Evolutionary conservation across 2,113 vertebrate genomes (phyloP), one percentile per base, ranked within the genome.

Genomic region (Cyphomyrus discorhynchus): DNA sequence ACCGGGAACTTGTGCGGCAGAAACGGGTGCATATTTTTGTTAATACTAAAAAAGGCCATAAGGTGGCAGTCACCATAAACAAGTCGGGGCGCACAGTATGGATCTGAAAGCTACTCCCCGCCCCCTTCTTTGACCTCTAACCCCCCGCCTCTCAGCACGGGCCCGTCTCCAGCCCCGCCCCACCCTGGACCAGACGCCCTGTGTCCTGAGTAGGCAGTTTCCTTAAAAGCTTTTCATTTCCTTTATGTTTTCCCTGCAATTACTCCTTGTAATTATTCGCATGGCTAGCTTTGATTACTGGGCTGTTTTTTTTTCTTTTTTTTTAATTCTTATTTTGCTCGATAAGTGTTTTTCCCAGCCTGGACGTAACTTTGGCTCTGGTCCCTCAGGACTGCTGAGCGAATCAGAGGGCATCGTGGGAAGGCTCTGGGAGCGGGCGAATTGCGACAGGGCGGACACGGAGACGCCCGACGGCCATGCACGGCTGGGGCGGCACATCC

Each of bases 241-340:
- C 15, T 77, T 83, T 83, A 83, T 89, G 88, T 89, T 52, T 74
- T 83, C 27, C 45, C 88, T 50, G 70, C 88, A 53, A 42, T 89
- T 56, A 42, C 88, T 82, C 49, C 47, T 50, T 82, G 74, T 49
- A 89, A 52, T 50, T 77, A 89, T 83, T 89, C 49, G 50, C 70
- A 89, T 89, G 88, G 88, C 88, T 39, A 45, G 50, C 70, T 89
- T 53, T 58, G 56, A 66, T 88, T 58, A n/a, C 49, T 47, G 27
- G 62, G 62, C 62, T 70, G 27, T 70, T 31, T 52, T 86, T 86
- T 47, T 77, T 35, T 66, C 1, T 42, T 24, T 88, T 74, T 74
- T 80, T 74, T 35, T 17, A 2, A 42, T 80, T 80, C 74, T 84
- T 84, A 84, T 53, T 89, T 74, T 56, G 74, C 88, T 83, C 70